Base-by-base conservation (phyloP, 2,113 vertebrate species). In the Sinocyclocheilus rhinocerous region DNA sequence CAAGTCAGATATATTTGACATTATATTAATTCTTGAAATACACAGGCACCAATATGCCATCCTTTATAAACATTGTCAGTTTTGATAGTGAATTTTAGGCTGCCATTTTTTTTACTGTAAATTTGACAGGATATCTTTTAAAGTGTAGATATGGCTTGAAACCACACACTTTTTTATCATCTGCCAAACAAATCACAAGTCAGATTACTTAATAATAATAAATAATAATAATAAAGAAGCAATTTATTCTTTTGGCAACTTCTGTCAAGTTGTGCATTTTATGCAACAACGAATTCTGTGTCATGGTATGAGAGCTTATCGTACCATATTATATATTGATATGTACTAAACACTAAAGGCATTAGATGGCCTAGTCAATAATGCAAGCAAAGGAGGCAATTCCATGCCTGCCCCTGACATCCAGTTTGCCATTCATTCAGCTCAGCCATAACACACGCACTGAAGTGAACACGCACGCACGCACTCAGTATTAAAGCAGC, bases 401-500 rank as follows among this genome's bases (percentile, higher is more conserved):
- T 72, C 29, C 9, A 16, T 10, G 15, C 9, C 48, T 69, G 45
- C 16, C 65, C 50, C 39, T 83, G 45, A 69, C 63, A 70, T 83
- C 9, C 45, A 45, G 33, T 84, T 84, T 59, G 69, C 69, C 67
- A 84, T 55, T 57, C 82, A 12, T 73, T 84, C 50, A 73, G 18
- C 67, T 83, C 65, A 39, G 48, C 26, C 48, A 70, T 9, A 83
- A 57, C 67, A 70, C 81, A 57, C 36, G 26, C 26, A 42, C n/a
- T 76, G 86, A 86, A 75, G 52, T 79, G 76, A 42, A 22, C 50
- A 67, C 72, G 52, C 78, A 67, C 72, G 52, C 78, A 63, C 42
- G 42, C 65, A 81, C 69, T 63, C 55, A 48, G 65, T 59, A 55
- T 77, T 89, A 82, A 73, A 69, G 69, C 76, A 78, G 50, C 80